Evolutionary conservation across 2,113 vertebrate species (phyloP), one percentile per base, ranked within the genome.

Genomic region (Ascaphus truei): DNA sequence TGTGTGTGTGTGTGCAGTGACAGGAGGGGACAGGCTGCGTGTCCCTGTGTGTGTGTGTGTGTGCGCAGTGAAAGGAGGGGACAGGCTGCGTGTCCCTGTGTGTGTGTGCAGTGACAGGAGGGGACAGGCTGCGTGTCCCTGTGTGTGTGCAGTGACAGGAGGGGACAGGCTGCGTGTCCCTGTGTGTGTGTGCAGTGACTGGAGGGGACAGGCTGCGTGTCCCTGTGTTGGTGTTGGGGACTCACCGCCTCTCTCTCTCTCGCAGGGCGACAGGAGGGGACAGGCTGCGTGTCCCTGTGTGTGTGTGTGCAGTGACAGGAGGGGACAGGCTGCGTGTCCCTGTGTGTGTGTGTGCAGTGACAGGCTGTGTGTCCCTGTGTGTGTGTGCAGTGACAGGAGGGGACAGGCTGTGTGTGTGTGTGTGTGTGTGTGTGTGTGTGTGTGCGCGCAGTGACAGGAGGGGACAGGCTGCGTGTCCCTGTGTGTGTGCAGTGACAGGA

Each of bases 231-330:
- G 26, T 31, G n/a, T n/a, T 1, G 27, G 43, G 31, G 31, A 31
- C n/a, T 15, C 41, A 7, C n/a, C n/a, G n/a, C 22, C 18, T n/a
- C n/a, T n/a, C n/a, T 51, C 45, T 16, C 71, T 47, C 57, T 57
- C 47, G 15, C 76, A 93, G 92, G 29, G 92, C 92, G 62, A 93
- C 90, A 37, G 91, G 92, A 52, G 90, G 90, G 22, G 92, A 93
- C n/a, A n/a, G n/a, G n/a, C 33, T 18, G 7, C 16, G n/a, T 37
- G 55, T 58, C 12, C 15, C 23, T n/a, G n/a, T 23, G 11, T 22
- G 16, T 4, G 9, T 11, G 31, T 34, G 31, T 58, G 13, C 37
- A 37, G 25, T 59, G 56, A 41, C 56, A 37, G 23, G 7, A 10
- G 16, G 56, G 25, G 12, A 36, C 5, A n/a, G n/a, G 2, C 23